phyloP scores from a whole-genome alignment of 2,797 vertebrate species.

The Poecilia velifera region DNA sequence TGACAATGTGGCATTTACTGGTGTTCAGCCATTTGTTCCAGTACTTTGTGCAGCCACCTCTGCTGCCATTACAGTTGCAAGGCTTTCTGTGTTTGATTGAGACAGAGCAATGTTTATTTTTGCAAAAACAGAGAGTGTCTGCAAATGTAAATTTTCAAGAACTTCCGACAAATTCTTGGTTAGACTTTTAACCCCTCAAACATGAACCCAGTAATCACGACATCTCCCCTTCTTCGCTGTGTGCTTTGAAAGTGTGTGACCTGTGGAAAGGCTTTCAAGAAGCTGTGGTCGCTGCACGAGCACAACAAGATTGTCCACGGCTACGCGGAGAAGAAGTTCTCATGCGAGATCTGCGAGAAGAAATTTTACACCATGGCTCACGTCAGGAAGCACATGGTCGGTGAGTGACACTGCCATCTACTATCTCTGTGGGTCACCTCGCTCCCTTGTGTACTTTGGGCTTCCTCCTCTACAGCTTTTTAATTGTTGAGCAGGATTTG shows the following conservation, averaged over 20 bases:
- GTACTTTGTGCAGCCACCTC: background rate
- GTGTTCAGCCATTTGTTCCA: background rate
- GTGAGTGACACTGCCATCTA: slow-evolving; percentile 82
- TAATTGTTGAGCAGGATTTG: slow-evolving; percentile 39
- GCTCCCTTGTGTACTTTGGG: slow-evolving; percentile 16
- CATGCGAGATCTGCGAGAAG: slow-evolving; percentile 98
- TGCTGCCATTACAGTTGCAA: background rate
- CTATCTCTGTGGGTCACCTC: background rate
- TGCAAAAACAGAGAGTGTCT: background rate
- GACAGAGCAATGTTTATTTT: background rate
- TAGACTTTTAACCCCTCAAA: slow-evolving; percentile 8
- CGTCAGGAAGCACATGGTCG: slow-evolving; percentile 98
- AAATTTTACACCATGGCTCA: slow-evolving; percentile 99
- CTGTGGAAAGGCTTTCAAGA: slow-evolving; percentile 97
- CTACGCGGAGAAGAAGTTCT: slow-evolving; percentile 98
- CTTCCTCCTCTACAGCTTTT: slow-evolving; percentile 33
- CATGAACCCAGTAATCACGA: background rate
- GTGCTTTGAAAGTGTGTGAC: slow-evolving; percentile 85
- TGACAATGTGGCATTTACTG: background rate
- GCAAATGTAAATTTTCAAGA: background rate
- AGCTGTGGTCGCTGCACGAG: slow-evolving; percentile 97
- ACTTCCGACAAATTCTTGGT: background rate
- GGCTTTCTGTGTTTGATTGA: background rate
- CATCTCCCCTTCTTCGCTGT: background rate
- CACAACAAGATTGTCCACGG: slow-evolving; percentile 98